Conservation (phyloP, 2,113 vertebrate species). For the Hiodon tergisus region DNA sequence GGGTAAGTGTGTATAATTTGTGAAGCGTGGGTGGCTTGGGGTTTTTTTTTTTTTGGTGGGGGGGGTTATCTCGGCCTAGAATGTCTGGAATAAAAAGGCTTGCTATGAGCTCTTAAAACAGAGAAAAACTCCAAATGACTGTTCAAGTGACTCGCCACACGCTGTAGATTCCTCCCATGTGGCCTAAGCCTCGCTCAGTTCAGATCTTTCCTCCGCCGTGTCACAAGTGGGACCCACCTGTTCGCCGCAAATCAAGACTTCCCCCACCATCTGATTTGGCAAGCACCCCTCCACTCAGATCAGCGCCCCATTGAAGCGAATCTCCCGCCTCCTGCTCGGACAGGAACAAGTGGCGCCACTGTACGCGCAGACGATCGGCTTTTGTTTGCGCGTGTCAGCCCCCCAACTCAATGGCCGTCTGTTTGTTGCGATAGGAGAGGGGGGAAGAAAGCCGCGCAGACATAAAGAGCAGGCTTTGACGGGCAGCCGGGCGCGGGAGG, state of each 20-base stretch:
- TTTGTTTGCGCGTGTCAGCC: not conserved
- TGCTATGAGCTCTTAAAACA: not conserved
- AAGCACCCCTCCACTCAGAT: not conserved
- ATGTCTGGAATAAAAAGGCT: not conserved
- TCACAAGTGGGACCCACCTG: constrained; percentile 12
- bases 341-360: not conserved
- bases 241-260: constrained; percentile 6
- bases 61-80: not conserved
- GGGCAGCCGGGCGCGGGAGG: not conserved
- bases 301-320: not conserved
- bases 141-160: not conserved
- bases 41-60: too few species aligned
- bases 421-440: constrained; percentile 3
- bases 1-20: not conserved
- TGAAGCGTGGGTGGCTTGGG: not conserved
- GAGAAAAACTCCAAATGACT: not conserved
- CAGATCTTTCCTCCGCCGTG: not conserved
- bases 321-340: not conserved
- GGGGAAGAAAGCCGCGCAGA: too few species aligned
- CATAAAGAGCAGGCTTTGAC: constrained; percentile 2
- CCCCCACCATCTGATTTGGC: not conserved
- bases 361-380: not conserved
- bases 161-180: not conserved
- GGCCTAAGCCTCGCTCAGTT: not conserved
- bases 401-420: not conserved